These are phyloP conservation scores for Pelusios castaneus DNA, from an alignment of 2,113 vertebrate genomes.

Conservation along the genomic window DNA sequence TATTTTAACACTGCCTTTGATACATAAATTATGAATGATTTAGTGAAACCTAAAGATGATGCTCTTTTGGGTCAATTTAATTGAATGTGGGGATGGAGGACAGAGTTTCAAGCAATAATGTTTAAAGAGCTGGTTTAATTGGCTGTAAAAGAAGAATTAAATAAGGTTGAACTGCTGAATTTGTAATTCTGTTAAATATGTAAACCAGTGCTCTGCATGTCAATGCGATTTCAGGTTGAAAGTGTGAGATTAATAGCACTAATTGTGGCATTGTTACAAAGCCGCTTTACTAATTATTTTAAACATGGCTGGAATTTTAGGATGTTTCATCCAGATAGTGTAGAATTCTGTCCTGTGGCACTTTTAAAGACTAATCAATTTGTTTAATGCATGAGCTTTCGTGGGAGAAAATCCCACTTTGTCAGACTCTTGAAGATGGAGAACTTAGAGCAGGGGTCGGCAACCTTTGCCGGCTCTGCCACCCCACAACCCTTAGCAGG, in stretches of 20 bases:
- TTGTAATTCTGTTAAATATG: conserved; percentile 73
- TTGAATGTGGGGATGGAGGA: conserved; percentile 61
- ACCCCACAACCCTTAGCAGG: too few relatives aligned
- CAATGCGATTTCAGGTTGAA: conserved; percentile 71
- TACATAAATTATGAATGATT: conserved; percentile 45
- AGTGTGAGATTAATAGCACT: conserved; percentile 77
- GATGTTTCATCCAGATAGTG: conserved; percentile 30
- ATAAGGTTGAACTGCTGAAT: conserved; percentile 78
- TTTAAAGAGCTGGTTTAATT: conserved; percentile 82
- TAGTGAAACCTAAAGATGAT: conserved; percentile 32
- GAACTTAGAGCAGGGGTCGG: too few relatives aligned
- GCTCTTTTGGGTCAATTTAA: conserved; percentile 53
- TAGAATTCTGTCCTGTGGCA: neutral
- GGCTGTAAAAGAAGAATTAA: conserved; percentile 80
- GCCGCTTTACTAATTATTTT: conserved; percentile 58
- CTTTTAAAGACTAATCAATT: too few relatives aligned
- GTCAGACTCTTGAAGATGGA: too few relatives aligned
- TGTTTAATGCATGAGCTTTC: too few relatives aligned
- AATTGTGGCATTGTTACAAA: conserved; percentile 65
- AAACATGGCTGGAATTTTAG: conserved; percentile 38
- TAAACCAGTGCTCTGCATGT: conserved; percentile 44
- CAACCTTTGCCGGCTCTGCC: too few relatives aligned
- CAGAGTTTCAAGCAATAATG: conserved; percentile 57
- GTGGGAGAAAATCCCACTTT: too few relatives aligned
- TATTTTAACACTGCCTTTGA: conserved; percentile 48